Evolutionary conservation across 2,797 vertebrate genomes (phyloP).

Genomic region (Phataginus tetradactyla): DNA sequence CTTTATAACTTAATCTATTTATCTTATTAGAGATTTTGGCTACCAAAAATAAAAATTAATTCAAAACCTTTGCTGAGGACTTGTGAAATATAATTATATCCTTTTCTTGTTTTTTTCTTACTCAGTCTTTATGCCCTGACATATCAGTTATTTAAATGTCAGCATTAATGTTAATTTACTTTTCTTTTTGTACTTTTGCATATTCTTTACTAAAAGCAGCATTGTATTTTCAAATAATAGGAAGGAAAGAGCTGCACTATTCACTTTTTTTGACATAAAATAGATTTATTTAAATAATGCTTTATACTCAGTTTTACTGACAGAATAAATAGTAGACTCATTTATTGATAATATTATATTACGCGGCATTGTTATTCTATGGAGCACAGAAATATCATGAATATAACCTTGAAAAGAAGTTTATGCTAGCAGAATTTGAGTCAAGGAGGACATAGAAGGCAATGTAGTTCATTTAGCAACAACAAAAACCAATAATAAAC

Average conservation of each 20-base stretch:
- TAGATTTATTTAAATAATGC: constrained; percentile 23
- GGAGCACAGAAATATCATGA: background rate
- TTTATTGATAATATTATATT: constrained; percentile 1
- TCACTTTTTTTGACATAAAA: constrained; percentile 7
- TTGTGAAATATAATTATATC: background rate
- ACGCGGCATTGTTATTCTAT: background rate
- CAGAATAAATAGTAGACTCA: constrained; percentile 17
- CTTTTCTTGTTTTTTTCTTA: background rate
- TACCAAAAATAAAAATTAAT: constrained; percentile 22
- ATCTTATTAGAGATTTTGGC: background rate
- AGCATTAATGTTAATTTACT: background rate
- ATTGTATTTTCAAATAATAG: background rate
- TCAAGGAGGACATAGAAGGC: background rate
- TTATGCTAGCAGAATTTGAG: background rate
- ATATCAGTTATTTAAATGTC: constrained; percentile 31
- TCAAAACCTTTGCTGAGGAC: background rate
- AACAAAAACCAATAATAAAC: constrained; percentile 4
- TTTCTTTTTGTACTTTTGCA: constrained; percentile 24
- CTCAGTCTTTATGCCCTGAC: background rate
- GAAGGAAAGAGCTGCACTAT: background rate
- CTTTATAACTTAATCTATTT: background rate
- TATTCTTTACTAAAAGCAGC: constrained; percentile 33
- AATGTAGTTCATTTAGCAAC: background rate
- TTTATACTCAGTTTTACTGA: constrained; percentile 14
- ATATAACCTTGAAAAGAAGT: background rate